These are phyloP conservation scores for Elmis aenea DNA, from an alignment of 2,888 invertebrate species.

Conservation along the genomic window DNA sequence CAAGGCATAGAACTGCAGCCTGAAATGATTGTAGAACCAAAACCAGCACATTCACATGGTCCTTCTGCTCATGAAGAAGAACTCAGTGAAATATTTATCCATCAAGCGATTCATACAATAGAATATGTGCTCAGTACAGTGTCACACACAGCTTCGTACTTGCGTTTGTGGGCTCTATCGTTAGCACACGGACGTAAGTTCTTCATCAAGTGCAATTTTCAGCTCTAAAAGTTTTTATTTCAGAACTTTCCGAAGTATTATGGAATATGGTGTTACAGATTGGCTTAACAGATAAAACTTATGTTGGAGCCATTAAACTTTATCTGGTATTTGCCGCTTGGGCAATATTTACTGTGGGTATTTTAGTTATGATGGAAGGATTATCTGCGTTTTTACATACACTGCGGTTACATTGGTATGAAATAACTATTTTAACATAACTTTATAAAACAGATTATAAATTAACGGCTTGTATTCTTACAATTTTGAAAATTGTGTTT, in stretches of 20 bases:
- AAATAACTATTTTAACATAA: no score
- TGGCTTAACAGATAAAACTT: slow-evolving; percentile 33
- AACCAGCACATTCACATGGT: slow-evolving; percentile 43
- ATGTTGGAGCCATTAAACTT: slow-evolving; percentile 50
- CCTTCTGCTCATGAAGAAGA: slow-evolving; percentile 53
- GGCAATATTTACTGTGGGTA: slow-evolving; percentile 75
- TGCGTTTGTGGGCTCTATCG: slow-evolving; percentile 94
- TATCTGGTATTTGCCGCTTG: slow-evolving; percentile 69
- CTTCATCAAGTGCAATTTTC: no score
- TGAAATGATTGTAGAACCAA: slow-evolving; percentile 44
- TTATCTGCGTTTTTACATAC: slow-evolving; percentile 87
- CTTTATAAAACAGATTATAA: no score
- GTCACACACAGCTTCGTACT: slow-evolving; percentile 94
- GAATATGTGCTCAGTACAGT: slow-evolving; percentile 95
- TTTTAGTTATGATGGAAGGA: slow-evolving; percentile 86
- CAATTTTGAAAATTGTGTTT: no score
- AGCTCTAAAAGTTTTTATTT: slow-evolving; percentile 12
- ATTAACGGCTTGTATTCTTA: no score
- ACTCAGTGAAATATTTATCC: slow-evolving; percentile 85
- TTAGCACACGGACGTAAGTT: slow-evolving; percentile 87
- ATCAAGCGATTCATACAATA: slow-evolving; percentile 94
- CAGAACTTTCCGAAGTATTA: slow-evolving; percentile 78
- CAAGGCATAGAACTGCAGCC: slow-evolving; percentile 61
- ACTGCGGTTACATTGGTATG: slow-evolving; percentile 85
- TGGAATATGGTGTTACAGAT: slow-evolving; percentile 65